Base-by-base conservation (phyloP, 2,888 invertebrate species). In the Hololepta plana region DNA sequence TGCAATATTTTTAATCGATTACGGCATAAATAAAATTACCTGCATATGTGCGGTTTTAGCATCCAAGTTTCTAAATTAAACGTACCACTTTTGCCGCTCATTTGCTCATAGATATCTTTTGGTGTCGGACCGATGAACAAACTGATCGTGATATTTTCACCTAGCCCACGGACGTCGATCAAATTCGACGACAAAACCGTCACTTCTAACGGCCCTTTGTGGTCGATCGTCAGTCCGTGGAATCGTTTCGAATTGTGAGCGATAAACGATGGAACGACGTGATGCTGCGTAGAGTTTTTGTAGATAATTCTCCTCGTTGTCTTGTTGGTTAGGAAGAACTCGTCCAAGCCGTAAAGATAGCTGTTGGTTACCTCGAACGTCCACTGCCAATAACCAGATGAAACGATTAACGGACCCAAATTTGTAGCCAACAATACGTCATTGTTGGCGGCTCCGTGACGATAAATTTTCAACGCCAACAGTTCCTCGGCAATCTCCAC, bases 321-420 rank as follows among this genome's bases (percentile, higher is more conserved):
- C 13, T 40, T 35, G 35, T 37, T 36, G 10, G 37, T 47, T 1
- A 65, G 35, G 8, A 59, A 55, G 28, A 64, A 49, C 38, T 61
- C 57, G 11, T 64, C 67, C 2, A 72, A 45, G 1, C 70, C 72
- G 32, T 60, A 69, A 39, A 70, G 51, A 0, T 53, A 46, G 28
- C 59, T 57, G 11, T 61, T 51, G 0, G 62, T 62, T 15, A 71
- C 37, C 34, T 55, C 57, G 10, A 72, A 53, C 0, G 62, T 53
- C 39, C 67, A 57, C 44, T 71, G 71, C 66, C 68, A 68, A 37
- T 67, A 70, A 21, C 59, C 51, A 12, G 63, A 47, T 0, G 68
- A 62, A 2, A 65, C 61, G 31, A 72, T 64, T 1, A 69, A 35
- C 0, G 72, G 68, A 0, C 69, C 69, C 33, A 56, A 49, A 1